Evolutionary conservation across 2,888 invertebrate genomes (phyloP).

Genomic region (Andrena camellia): DNA sequence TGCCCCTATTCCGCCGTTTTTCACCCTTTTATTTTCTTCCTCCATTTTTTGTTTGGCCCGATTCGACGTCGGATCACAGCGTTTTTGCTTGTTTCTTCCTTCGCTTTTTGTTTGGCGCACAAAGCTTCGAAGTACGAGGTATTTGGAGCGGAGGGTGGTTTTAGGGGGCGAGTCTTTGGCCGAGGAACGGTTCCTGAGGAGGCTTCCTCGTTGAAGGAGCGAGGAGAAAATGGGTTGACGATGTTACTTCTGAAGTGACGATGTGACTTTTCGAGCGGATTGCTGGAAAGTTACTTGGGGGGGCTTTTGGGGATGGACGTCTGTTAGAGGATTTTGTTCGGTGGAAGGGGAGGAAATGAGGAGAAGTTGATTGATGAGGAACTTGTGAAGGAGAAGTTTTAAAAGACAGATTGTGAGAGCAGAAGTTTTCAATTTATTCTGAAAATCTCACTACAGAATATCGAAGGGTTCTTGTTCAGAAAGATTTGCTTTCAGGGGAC

Average conservation of each 20-base stretch:
- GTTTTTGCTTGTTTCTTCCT: neutral
- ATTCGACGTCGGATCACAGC: neutral
- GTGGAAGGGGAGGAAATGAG: neutral
- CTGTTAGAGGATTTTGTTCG: neutral
- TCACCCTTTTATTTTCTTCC: neutral
- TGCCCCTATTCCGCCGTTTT: constrained; percentile 16
- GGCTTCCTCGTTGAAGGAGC: neutral
- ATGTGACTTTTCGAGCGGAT: neutral
- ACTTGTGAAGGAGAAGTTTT: neutral
- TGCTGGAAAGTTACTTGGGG: neutral
- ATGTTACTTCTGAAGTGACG: neutral
- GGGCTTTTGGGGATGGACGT: neutral
- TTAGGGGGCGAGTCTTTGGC: neutral
- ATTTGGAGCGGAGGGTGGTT: neutral
- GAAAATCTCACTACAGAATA: neutral
- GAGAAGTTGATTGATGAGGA: neutral
- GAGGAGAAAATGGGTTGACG: neutral
- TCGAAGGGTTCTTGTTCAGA: neutral
- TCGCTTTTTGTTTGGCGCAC: neutral
- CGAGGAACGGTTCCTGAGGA: neutral
- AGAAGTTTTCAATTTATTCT: too few species aligned
- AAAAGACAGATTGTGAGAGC: too few species aligned
- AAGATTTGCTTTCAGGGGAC: neutral
- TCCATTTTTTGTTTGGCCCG: neutral
- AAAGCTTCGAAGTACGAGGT: neutral